Percentiles rank a stretch among this genome's conserved stretches.
These are phyloP conservation scores for Quiscalus mexicanus DNA, from an alignment of 2,113 vertebrate species.

Conservation along the genomic window DNA sequence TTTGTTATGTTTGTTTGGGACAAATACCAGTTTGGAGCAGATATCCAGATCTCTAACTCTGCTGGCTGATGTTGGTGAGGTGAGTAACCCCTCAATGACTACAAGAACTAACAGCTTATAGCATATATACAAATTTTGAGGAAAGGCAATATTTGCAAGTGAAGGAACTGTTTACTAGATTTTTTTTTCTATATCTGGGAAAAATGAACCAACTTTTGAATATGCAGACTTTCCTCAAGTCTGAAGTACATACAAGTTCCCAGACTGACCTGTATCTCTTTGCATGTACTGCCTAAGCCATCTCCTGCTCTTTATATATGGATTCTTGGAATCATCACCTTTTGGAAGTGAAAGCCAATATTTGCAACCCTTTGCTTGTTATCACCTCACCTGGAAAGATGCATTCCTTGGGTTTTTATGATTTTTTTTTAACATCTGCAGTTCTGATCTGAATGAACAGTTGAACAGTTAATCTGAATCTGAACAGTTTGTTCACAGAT, in stretches of 20 bases:
- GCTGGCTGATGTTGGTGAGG: background rate
- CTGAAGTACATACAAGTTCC: background rate
- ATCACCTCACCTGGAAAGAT: background rate
- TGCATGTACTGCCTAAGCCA: background rate
- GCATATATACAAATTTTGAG: background rate
- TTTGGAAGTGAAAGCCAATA: background rate
- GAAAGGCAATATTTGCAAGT: background rate
- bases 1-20: background rate
- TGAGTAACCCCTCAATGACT: background rate
- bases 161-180: background rate
- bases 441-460: background rate
- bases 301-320: background rate
- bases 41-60: background rate
- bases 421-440: background rate
- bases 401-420: rapidly evolving
- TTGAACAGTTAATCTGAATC: background rate
- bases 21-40: background rate
- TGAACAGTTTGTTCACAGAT: background rate
- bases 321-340: background rate
- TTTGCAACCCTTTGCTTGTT: background rate
- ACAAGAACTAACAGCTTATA: background rate
- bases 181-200: background rate
- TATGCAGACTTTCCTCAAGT: background rate
- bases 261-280: background rate
- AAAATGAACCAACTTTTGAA: background rate